These are phyloP conservation scores for Euspilapteryx auroguttella DNA, from an alignment of 2,888 invertebrate genomes.

Conservation along the genomic window DNA sequence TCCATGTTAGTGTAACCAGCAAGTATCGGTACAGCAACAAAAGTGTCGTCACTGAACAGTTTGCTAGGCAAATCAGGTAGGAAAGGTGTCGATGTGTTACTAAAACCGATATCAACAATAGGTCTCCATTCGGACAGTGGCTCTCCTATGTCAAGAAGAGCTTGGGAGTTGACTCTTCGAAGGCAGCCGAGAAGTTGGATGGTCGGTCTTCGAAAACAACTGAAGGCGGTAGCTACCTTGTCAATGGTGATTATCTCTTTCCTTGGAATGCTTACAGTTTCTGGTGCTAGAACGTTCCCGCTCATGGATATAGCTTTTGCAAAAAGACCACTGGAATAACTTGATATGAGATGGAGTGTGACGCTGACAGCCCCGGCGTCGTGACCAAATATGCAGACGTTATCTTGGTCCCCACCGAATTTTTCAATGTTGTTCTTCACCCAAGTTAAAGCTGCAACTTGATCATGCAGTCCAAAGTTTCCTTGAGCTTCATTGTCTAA, in stretches of 20 bases:
- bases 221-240: conserved; percentile 66
- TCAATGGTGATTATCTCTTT: conserved; percentile 66
- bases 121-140: conserved; percentile 72
- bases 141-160: conserved; percentile 65
- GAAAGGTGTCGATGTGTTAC: conserved; percentile 68
- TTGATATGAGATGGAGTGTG: conserved; percentile 72
- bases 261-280: conserved; percentile 64
- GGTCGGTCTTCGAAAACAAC: conserved; percentile 70
- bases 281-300: conserved; percentile 68
- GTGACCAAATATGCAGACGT: conserved; percentile 78
- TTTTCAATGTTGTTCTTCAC: conserved; percentile 72
- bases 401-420: conserved; percentile 76
- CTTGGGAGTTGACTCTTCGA: conserved; percentile 60
- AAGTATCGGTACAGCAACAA: conserved; percentile 70
- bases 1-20: conserved; percentile 85
- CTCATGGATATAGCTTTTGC: conserved; percentile 81
- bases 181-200: conserved; percentile 70
- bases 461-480: conserved; percentile 80
- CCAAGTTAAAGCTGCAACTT: conserved; percentile 79
- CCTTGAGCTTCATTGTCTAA: conserved; percentile 77
- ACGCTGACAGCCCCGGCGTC: conserved; percentile 80
- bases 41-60: conserved; percentile 63
- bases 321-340: conserved; percentile 69
- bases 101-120: conserved; percentile 70
- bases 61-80: conserved; percentile 68